These are phyloP conservation scores for Cavia aperea DNA, from an alignment of 2,113 vertebrate species.

Conservation along the genomic window DNA sequence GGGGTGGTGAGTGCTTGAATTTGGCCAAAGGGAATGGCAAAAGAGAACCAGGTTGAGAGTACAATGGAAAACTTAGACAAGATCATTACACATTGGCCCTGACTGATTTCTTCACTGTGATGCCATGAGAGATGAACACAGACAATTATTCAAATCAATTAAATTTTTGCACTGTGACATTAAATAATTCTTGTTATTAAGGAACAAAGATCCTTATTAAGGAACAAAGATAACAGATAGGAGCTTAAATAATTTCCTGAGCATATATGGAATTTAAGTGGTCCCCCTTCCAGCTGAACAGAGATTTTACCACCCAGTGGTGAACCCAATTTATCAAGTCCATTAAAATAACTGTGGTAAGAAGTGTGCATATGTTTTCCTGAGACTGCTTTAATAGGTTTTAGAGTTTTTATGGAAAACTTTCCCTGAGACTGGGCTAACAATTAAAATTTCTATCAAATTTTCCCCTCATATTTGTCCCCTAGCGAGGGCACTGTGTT, in stretches of 20 bases:
- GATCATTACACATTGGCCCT: neutral
- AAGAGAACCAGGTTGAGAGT: neutral
- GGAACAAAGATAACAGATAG: constrained; percentile 18
- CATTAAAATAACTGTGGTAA: constrained; percentile 47
- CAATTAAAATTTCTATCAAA: constrained; percentile 32
- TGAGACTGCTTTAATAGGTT: constrained; percentile 19
- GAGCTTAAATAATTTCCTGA: constrained; percentile 34
- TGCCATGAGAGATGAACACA: neutral
- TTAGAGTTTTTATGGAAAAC: neutral
- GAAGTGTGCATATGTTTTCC: constrained; percentile 15
- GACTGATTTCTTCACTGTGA: neutral
- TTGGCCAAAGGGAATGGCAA: neutral
- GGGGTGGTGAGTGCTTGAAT: neutral
- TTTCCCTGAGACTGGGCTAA: neutral
- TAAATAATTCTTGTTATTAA: constrained; percentile 27
- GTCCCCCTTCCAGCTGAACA: constrained; percentile 24
- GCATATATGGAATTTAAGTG: constrained; percentile 44
- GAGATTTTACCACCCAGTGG: constrained; percentile 26
- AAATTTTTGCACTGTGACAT: neutral
- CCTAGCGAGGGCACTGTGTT: neutral
- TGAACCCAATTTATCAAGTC: constrained; percentile 45
- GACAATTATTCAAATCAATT: neutral
- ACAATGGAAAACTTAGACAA: neutral
- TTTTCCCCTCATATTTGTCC: neutral
- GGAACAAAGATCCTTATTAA: neutral